Percentiles rank a stretch among this genome's conserved stretches.
These are phyloP conservation scores for Anthopleura sola DNA, from an alignment of 64 coral and sea anemone species.

Conservation along the genomic window DNA sequence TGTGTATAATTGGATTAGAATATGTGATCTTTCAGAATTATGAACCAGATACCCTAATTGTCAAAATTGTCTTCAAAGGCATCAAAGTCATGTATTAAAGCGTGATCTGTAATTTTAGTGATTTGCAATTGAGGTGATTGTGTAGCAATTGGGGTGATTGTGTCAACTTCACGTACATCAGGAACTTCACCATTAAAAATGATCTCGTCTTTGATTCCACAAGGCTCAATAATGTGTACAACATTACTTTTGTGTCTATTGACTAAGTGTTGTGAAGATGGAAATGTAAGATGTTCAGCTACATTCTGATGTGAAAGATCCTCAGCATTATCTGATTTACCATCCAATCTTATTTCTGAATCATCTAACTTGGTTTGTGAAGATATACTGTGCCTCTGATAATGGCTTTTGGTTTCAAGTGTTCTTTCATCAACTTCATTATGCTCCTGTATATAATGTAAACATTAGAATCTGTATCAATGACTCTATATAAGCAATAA, in stretches of 20 bases:
- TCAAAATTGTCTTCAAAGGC: conserved; percentile 15
- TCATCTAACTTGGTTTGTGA: neutral
- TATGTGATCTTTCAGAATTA: too few relatives aligned
- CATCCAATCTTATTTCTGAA: neutral
- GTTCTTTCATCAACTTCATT: neutral
- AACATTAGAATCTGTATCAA: neutral
- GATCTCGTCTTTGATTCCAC: neutral
- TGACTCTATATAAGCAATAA: neutral
- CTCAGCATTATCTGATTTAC: neutral
- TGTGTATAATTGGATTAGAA: too few relatives aligned
- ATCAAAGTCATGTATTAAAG: conserved; percentile 21
- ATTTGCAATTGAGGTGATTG: neutral
- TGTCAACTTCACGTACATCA: neutral
- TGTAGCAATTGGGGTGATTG: too few relatives aligned
- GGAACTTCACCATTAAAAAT: neutral
- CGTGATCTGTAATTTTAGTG: neutral
- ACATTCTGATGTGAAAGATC: neutral
- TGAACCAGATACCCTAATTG: neutral
- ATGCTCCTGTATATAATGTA: neutral
- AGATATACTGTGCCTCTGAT: neutral
- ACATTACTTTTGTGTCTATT: neutral
- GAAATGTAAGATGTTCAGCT: neutral
- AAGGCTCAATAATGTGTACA: neutral
- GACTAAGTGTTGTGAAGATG: neutral
- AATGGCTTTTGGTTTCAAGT: neutral